Evolutionary conservation across 2,888 invertebrate species (phyloP).

Genomic region (Hemistola chrysoprasaria): DNA sequence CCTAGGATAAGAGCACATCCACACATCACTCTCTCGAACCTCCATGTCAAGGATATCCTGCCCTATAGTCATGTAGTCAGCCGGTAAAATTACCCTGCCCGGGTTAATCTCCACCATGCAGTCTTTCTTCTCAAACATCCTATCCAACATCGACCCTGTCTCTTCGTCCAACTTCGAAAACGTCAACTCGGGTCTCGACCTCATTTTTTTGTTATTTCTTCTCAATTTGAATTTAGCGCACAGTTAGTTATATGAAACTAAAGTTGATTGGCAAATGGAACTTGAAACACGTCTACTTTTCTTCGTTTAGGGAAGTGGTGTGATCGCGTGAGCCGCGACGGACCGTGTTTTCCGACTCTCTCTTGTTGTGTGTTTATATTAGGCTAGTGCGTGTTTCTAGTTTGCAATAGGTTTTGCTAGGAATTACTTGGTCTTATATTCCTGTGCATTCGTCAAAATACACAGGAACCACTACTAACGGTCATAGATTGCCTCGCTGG

Average conservation of each 20-base stretch:
- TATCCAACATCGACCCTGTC: slow-evolving; percentile 82
- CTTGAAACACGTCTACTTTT: slow-evolving; percentile 30
- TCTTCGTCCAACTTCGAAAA: slow-evolving; percentile 84
- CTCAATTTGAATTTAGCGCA: too few relatives aligned
- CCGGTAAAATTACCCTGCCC: slow-evolving; percentile 86
- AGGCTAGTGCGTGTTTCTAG: slow-evolving; percentile 4
- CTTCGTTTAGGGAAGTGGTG: slow-evolving; percentile 40
- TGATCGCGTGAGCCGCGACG: slow-evolving; percentile 49
- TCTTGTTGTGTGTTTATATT: slow-evolving; percentile 18
- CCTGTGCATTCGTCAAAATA: too few relatives aligned
- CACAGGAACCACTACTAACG: too few relatives aligned
- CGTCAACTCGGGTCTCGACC: slow-evolving; percentile 60
- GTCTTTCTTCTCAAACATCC: slow-evolving; percentile 85
- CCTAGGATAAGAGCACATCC: slow-evolving; percentile 94
- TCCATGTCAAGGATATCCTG: slow-evolving; percentile 87
- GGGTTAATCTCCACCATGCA: slow-evolving; percentile 89
- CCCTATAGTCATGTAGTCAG: slow-evolving; percentile 85
- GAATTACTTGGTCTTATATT: too few relatives aligned
- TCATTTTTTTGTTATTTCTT: too few relatives aligned
- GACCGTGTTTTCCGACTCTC: slow-evolving; percentile 52
- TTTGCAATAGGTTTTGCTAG: neutral
- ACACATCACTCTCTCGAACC: slow-evolving; percentile 89
- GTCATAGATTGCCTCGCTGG: too few relatives aligned
- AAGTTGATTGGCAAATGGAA: too few relatives aligned
- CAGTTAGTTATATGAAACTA: too few relatives aligned